Base-by-base conservation (phyloP, 2,113 vertebrate species). In the Urocitellus parryii region DNA sequence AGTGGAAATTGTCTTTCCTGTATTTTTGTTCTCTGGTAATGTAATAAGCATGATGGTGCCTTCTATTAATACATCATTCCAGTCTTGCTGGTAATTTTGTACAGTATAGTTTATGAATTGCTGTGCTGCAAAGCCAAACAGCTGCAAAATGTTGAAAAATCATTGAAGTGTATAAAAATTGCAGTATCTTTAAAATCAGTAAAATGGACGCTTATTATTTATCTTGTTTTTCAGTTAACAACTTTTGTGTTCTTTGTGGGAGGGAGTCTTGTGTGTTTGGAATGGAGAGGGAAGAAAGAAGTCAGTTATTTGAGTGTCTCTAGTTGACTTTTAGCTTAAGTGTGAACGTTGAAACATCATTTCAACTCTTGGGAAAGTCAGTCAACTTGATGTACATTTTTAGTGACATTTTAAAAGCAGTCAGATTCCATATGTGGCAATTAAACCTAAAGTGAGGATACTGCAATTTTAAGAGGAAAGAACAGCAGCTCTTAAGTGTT, bases 11-110 rank as follows among this genome's bases (percentile, higher is more conserved):
- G 99, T 99, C 99, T 98, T 99, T 99, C 99, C 99, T 99, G 99
- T 99, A 99, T 99, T 98, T 97, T 98, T 98, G 99, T 99, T 98
- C 98, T 99, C 98, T 98, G 98, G 98, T 99, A 98, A 99, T 98
- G 98, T 99, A 98, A 98, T 97, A 99, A 99, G 99, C 99, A 99
- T 99, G 99, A 99, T 99, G 99, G 99, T 99, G 99, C 99, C 99
- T 99, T 99, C 99, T 99, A 98, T 98, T 98, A 99, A 99, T 98
- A 99, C 99, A 99, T 99, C 99, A 99, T 99, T 99, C 98, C 98
- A 99, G 99, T 99, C 99, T 99, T 98, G 99, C 99, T 99, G 98
- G 98, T 99, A 98, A 99, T 98, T 98, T 98, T 99, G 98, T 98
- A 99, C 98, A 98, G 98, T 99, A 98, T 96, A 97, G 98, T 98